phyloP scores from a whole-genome alignment of 2,888 invertebrate genomes.

The Apodemia mormo region DNA sequence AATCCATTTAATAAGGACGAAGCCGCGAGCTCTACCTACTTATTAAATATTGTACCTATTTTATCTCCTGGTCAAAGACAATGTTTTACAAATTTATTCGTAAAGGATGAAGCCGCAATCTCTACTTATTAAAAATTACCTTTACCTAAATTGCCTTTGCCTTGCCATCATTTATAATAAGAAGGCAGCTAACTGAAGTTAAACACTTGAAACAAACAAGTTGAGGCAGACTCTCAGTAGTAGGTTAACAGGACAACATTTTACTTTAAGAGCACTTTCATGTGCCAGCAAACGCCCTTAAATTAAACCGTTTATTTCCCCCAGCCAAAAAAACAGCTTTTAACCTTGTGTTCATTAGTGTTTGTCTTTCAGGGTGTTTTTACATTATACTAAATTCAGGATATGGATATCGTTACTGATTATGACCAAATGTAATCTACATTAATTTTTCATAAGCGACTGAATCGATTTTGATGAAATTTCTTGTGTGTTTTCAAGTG shows the following conservation, averaged over 20 bases:
- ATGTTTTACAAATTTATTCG: too few species aligned
- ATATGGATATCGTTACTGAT: too few species aligned
- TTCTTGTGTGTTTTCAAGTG: too few species aligned
- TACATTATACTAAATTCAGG: not conserved
- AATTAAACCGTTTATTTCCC: constrained; percentile 20
- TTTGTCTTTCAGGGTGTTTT: not conserved
- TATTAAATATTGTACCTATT: not conserved
- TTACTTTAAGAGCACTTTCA: constrained; percentile 27
- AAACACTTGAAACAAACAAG: constrained; percentile 21
- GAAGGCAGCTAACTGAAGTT: not conserved
- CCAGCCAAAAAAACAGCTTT: constrained; percentile 20
- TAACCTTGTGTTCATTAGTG: not conserved
- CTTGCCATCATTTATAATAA: not conserved
- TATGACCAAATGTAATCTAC: too few species aligned
- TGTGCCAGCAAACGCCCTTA: constrained; percentile 26
- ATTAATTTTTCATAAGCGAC: too few species aligned
- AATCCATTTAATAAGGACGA: too few species aligned
- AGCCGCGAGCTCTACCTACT: too few species aligned
- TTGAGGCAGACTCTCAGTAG: constrained; percentile 29
- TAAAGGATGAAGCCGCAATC: too few species aligned
- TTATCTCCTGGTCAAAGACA: too few species aligned
- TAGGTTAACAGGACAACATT: constrained; percentile 35
- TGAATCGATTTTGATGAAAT: too few species aligned
- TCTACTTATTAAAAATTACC: not conserved
- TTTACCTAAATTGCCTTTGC: not conserved